Evolutionary conservation across 2,888 invertebrate species (phyloP).

Genomic region (Pherbina coryleti): DNA sequence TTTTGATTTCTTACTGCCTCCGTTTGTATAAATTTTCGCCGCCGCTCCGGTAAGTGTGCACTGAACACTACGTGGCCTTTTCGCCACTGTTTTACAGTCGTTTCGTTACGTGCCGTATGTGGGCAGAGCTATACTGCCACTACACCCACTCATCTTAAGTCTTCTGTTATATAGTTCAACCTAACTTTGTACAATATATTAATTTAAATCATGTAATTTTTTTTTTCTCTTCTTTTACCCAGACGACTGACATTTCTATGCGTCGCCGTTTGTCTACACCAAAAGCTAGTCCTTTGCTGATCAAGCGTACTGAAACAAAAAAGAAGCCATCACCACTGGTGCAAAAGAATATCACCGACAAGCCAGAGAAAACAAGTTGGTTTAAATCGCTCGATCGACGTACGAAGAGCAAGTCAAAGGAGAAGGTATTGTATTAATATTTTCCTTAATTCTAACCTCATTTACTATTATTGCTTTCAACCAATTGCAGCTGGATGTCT

Average conservation of each 20-base stretch:
- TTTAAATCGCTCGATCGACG: constrained; percentile 83
- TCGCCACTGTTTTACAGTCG: too few relatives aligned
- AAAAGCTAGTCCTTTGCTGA: constrained; percentile 76
- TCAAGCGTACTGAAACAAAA: constrained; percentile 73
- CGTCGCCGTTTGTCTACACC: constrained; percentile 83
- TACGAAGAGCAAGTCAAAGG: constrained; percentile 76
- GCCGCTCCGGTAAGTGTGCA: too few relatives aligned
- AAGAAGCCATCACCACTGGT: constrained; percentile 69
- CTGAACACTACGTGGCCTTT: too few relatives aligned
- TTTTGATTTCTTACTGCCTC: too few relatives aligned
- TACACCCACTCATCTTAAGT: too few relatives aligned
- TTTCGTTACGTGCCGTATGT: too few relatives aligned
- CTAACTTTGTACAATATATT: too few relatives aligned
- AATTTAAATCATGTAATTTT: neutral
- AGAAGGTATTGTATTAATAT: constrained; percentile 55
- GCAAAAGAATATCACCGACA: constrained; percentile 48
- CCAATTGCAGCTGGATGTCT: constrained; percentile 55
- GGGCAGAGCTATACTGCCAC: too few relatives aligned
- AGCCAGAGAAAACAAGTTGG: constrained; percentile 76
- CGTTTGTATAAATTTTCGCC: too few relatives aligned
- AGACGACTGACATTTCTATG: constrained; percentile 75
- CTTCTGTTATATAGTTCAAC: too few relatives aligned
- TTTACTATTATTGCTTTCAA: neutral
- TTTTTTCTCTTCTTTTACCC: constrained; percentile 8
- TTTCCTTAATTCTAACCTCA: neutral